Evolutionary conservation across 2,797 vertebrate species (phyloP), one percentile per base, ranked within the genome.

Genomic region (Spondyliosoma cantharus): DNA sequence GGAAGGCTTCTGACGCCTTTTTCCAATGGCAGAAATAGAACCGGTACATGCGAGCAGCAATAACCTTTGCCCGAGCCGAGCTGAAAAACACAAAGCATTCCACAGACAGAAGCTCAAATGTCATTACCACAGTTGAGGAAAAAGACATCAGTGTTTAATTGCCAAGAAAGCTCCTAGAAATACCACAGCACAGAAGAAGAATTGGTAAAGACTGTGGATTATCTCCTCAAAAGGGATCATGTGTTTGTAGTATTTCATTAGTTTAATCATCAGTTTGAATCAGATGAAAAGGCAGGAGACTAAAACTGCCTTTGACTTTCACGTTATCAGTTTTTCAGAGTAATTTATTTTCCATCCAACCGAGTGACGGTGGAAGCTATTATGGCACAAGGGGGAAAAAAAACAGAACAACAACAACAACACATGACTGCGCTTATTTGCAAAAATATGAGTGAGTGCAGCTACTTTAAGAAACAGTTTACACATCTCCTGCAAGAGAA

Each of bases 91-190:
- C 42, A 37, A 59, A 27, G 16, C 5, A 25, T 56, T 61, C 13
- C 63, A 58, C 56, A 15, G 25, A 61, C 29, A 43, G 22, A 50
- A 68, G 73, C 59, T 73, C 42, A 84, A 74, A 79, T 57, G 70
- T 68, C 48, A 78, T 65, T 59, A 82, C 16, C 59, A 61, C 53
- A 19, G 45, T 64, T 19, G 13, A 54, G 42, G 29, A 50, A 58
- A 54, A 65, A 72, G 19, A 75, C 22, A 42, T 65, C 48, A 20
- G 56, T 45, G 46, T 27, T 59, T 80, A 82, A 82, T 84, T 87
- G 54, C 43, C 15, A 54, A 45, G 42, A 12, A 45, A 61, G 74
- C 27, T 76, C 68, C 65, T 65, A 5, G 6, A 83, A 69, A 50
- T 22, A 74, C 24, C 20, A 45, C 16, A 68, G 12, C 69, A 70